Base-by-base conservation (phyloP, 2,113 vertebrate genomes). In the Mesocricetus auratus region DNA sequence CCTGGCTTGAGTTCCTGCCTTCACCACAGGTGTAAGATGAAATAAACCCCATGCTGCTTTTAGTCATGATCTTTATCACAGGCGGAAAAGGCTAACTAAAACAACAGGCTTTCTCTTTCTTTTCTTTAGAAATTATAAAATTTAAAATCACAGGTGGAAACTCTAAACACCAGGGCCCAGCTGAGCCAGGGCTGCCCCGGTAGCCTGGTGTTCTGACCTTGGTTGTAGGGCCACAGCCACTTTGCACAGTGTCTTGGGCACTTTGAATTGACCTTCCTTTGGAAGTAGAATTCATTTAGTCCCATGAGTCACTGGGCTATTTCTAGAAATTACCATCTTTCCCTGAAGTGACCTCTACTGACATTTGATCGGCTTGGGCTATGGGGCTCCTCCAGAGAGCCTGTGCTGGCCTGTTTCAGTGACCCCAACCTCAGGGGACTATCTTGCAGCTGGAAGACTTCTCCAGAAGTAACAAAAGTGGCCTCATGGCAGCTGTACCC, bases 311-410 rank as follows among this genome's bases (percentile, higher is more conserved):
- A 85, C 15, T 90, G 73, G 66, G 73, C 68, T 88, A 45, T 86
- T 92, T 90, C 71, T 85, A 92, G 79, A 85, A 75, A 45, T 75
- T 60, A 42, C 17, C 42, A 15, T 77, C 64, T 94, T 87, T 73
- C 90, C 68, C 64, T 66, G 88, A 74, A 79, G 78, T 87, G 73
- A 21, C 81, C 47, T 95, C 39, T 58, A 47, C 83, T 89, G 78
- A 56, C 47, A 79, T 42, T 74, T 87, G 89, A 88, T 60, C 90
- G 50, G 73, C n/a, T 87, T 58, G 85, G 79, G 17, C 26, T 42
- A 22, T 0, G 29, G 12, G 53, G 39, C 33, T 82, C 66, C 81
- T 73, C 60, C 11, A 68, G 60, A 87, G 60, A 96, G 5, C 78
- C 39, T n/a, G 19, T 45, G 29, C 5, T 16, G 4, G 5, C 78